Evolutionary conservation across 2,888 invertebrate genomes (phyloP).

Genomic region (Branchipolynoe longqiensis): DNA sequence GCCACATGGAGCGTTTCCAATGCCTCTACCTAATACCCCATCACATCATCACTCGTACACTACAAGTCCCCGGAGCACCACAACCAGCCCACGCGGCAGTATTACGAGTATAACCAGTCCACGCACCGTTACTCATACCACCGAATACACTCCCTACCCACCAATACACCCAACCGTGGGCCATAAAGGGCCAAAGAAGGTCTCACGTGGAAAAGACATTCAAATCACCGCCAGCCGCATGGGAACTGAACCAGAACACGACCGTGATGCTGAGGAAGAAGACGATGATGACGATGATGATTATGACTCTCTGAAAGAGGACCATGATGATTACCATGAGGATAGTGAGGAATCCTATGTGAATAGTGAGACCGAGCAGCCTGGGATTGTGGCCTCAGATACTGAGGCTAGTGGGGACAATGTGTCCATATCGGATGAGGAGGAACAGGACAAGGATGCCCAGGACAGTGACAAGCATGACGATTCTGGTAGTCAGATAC

Average conservation of each 20-base stretch:
- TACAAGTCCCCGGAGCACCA: conserved; percentile 32
- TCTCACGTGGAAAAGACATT: conserved; percentile 43
- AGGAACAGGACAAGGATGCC: conserved; percentile 47
- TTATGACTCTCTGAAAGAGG: neutral
- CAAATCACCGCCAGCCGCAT: conserved; percentile 26
- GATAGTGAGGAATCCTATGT: conserved; percentile 6
- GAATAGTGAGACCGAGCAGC: conserved; percentile 15
- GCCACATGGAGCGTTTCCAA: conserved; percentile 30
- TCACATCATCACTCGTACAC: conserved; percentile 12
- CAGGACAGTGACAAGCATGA: conserved; percentile 56
- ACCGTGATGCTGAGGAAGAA: conserved; percentile 4
- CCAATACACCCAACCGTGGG: conserved; percentile 42
- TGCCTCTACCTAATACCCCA: conserved; percentile 35
- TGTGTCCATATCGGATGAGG: conserved; percentile 35
- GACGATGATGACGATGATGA: neutral
- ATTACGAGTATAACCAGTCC: conserved; percentile 2
- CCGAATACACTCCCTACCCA: conserved; percentile 40
- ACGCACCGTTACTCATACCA: neutral
- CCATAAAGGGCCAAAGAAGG: conserved; percentile 52
- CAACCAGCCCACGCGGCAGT: conserved; percentile 29
- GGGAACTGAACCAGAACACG: conserved; percentile 30
- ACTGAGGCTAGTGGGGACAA: neutral
- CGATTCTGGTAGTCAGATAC: conserved; percentile 43
- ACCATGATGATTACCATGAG: neutral
- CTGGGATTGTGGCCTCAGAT: neutral